Evolutionary conservation across 2,888 invertebrate genomes (phyloP), one percentile per base, ranked within the genome.

Genomic region (Bedellia somnulentella): DNA sequence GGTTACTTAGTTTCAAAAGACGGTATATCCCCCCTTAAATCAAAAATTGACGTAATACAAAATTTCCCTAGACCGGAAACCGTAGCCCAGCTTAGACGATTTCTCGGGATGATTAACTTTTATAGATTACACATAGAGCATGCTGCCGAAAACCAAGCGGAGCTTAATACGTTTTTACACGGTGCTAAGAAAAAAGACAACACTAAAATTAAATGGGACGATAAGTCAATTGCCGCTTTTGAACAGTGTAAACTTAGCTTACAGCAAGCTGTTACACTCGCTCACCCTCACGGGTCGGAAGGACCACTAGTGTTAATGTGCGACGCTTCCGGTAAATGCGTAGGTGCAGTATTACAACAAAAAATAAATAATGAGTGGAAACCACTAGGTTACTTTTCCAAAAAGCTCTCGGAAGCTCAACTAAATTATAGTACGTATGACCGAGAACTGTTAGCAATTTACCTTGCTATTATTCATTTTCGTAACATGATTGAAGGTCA

Each of bases 261-360:
- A 48, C 3, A 29, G 44, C 4, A 51, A 40, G 33, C 37, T 53
- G 2, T 42, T 40, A 5, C 26, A 45, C 2, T 43, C 49, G 49
- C n/a, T n/a, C n/a, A n/a, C n/a, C n/a, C n/a, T n/a, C n/a, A n/a
- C n/a, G 36, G 9, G 29, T 2, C 28, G 27, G 11, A 31, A 30
- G 11, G 13, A 23, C 15, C 22, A 10, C 15, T 11, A 27, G 9
- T 16, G 3, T 13, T 16, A 4, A 33, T 34, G 33, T 21, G 29
- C 5, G 39, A 39, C 15, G 53, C 55, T 4, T 55, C 54, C 1
- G 43, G 50, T 16, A 31, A 24, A 4, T 45, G 49, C 4, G 40
- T 49, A 4, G 57, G 53, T 3, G 52, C 49, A 4, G 45, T 42
- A 1, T 17, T 59, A 8, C 46, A 57, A 35, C 53, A 57, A 38